Evolutionary conservation across 2,797 vertebrate species (phyloP), one percentile per base, ranked within the genome.

Genomic region (Diplodus puntazzo): DNA sequence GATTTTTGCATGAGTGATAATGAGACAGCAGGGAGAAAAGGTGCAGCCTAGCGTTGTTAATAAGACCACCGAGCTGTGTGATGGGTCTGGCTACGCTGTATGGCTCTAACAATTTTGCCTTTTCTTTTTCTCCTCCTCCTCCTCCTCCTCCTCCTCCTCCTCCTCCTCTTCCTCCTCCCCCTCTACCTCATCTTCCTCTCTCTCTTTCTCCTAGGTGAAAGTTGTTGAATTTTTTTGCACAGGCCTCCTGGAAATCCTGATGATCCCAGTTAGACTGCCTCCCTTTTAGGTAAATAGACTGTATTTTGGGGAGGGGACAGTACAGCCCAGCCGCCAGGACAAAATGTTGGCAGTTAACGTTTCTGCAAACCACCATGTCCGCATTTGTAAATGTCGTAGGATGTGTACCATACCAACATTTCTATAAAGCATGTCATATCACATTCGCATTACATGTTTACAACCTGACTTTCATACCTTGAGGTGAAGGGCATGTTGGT

Each of bases 201-300:
- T 61, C 21, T 50, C 5, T 63, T 46, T 54, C 14, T 70, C 18
- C 69, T 54, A 90, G 87, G 72, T 82, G 25, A 77, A 83, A 58
- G 57, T 64, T 59, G 49, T 75, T 76, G 50, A 6, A 71, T 52
- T 70, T 64, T 12, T 79, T 69, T 85, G 23, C 79, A 75, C 77
- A 89, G 80, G 81, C 72, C 46, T 82, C 78, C 76, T 73, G 73
- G 80, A 87, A 82, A 60, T 53, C 66, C 58, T 13, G 58, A 73
- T 4, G 13, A 82, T 65, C 76, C 77, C 62, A 81, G 50, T 78
- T 60, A 50, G 48, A 70, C 72, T 68, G 78, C 66, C 63, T 89
- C 69, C 14, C 30, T 61, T 72, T 71, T 66, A 83, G 87, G 93
- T 94, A 90, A 87, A 80, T 30, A 50, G 1, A 46, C 58, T 23